A percentile compares a stretch with the other conserved stretches of the same genome.
Evolutionary conservation across 2,797 vertebrate genomes (phyloP).

Genomic region (Dallia pectoralis): DNA sequence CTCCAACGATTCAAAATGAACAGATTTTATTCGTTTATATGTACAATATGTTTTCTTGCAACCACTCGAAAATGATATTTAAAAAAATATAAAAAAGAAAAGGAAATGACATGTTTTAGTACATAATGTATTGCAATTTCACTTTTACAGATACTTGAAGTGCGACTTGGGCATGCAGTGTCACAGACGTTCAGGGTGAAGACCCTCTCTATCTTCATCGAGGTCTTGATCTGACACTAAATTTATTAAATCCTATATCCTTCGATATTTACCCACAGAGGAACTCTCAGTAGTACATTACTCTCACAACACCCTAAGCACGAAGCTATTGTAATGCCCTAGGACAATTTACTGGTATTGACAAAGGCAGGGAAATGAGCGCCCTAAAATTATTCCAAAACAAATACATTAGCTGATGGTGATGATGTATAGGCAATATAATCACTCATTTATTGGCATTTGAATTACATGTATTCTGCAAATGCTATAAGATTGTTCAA

Average conservation of each 20-base stretch:
- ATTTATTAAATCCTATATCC: background rate
- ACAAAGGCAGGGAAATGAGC: conserved; percentile 28
- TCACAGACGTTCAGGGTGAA: background rate
- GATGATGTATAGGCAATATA: conserved; percentile 18
- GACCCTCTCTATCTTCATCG: background rate
- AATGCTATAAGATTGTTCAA: background rate
- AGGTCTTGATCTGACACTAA: background rate
- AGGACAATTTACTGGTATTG: conserved; percentile 49
- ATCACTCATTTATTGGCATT: conserved; percentile 31
- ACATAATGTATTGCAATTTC: background rate
- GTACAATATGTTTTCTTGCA: background rate
- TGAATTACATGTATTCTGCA: conserved; percentile 8
- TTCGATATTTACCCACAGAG: background rate
- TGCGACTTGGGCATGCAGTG: conserved; percentile 7
- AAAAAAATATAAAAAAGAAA: background rate
- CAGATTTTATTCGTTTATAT: background rate
- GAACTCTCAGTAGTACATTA: background rate
- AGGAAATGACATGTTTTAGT: background rate
- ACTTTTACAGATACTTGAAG: background rate
- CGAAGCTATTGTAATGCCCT: conserved; percentile 22
- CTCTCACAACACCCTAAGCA: conserved; percentile 12
- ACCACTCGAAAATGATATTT: background rate
- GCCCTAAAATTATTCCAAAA: conserved; percentile 44
- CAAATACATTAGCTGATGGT: conserved; percentile 29
- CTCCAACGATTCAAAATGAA: conserved; percentile 6